Percentiles rank a stretch among this genome's conserved stretches.
These are phyloP conservation scores for Orius insidiosus DNA, from an alignment of 1,140 invertebrate genomes.

Conservation along the genomic window DNA sequence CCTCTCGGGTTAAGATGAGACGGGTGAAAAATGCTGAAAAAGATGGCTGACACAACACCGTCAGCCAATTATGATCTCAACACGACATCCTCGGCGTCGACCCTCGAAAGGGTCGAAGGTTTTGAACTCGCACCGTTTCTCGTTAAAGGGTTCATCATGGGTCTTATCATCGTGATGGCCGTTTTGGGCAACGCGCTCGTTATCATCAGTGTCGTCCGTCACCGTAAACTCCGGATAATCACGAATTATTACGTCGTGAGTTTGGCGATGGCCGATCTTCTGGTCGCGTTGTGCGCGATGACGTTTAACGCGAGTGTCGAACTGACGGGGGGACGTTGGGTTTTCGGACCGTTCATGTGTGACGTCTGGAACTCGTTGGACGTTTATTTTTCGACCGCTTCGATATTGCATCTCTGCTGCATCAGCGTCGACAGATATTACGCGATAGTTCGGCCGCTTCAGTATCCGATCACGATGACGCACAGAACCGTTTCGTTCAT, in stretches of 20 bases:
- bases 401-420: conserved; percentile 84
- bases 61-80: conserved; percentile 6
- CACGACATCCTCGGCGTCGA: background rate
- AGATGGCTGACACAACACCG: conserved; percentile 11
- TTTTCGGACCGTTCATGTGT: conserved; percentile 73
- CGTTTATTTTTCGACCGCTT: conserved; percentile 88
- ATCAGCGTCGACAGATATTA: conserved; percentile 84
- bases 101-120: conserved; percentile 6
- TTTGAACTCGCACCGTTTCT: conserved; percentile 27
- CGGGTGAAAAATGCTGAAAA: conserved; percentile 7
- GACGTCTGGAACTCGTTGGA: conserved; percentile 91
- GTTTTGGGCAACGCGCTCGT: conserved; percentile 64
- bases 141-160: conserved; percentile 48
- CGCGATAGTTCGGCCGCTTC: conserved; percentile 73
- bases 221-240: conserved; percentile 70
- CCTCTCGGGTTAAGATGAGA: conserved; percentile 8
- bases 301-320: conserved; percentile 86
- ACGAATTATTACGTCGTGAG: conserved; percentile 93
- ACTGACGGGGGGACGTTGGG: conserved; percentile 45
- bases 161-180: conserved; percentile 45
- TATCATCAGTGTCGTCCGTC: conserved; percentile 60
- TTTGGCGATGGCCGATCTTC: conserved; percentile 72
- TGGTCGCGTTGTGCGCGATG: conserved; percentile 83
- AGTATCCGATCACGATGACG: conserved; percentile 78
- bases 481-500: conserved; percentile 74